phyloP scores from a whole-genome alignment of 2,888 invertebrate species.

The Polyommatus icarus region DNA sequence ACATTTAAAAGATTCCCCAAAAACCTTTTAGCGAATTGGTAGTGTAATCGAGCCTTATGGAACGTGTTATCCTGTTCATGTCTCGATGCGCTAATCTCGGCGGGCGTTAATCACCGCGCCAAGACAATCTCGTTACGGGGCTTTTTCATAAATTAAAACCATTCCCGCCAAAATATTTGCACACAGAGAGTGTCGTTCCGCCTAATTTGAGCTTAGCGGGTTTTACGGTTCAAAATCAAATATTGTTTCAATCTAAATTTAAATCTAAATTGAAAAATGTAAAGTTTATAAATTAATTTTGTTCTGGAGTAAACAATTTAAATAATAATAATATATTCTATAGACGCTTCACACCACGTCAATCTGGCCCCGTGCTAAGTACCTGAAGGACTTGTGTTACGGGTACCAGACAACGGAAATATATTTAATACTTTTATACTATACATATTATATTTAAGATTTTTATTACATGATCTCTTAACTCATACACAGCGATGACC shows the following conservation, averaged over 20 bases:
- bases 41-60: background rate
- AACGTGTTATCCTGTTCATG: slow-evolving; percentile 18
- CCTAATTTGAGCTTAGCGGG: background rate
- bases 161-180: slow-evolving; percentile 8
- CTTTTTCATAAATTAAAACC: slow-evolving; percentile 24
- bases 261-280: too few species aligned
- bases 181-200: background rate
- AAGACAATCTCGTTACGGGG: slow-evolving; percentile 16
- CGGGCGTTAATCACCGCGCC: slow-evolving; percentile 8
- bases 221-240: background rate
- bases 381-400: too few species aligned
- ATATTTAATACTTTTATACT: too few species aligned
- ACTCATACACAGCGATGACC: too few species aligned
- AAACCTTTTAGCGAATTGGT: background rate
- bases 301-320: too few species aligned
- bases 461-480: too few species aligned
- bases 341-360: too few species aligned
- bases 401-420: too few species aligned
- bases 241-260: background rate
- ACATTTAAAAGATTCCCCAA: background rate
- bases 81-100: slow-evolving; percentile 18
- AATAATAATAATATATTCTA: too few species aligned
- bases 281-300: too few species aligned
- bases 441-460: too few species aligned
- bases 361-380: too few species aligned